Evolutionary conservation across 2,113 vertebrate genomes (phyloP).

Genomic region (Carassius carassius): DNA sequence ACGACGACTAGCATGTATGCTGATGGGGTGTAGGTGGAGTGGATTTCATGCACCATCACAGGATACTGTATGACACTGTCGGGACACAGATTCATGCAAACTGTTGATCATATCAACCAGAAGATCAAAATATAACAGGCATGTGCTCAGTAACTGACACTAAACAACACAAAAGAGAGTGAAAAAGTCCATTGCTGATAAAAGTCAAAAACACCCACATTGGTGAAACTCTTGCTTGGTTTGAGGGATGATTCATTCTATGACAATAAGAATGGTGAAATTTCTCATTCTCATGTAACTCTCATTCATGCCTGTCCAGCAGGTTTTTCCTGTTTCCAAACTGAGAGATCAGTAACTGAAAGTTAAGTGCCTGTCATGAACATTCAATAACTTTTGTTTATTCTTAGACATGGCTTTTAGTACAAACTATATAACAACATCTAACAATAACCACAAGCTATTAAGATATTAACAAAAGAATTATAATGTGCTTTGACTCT

Average conservation of each 20-base stretch:
- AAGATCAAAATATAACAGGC: background rate
- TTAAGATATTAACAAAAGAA: background rate
- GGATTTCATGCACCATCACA: conserved; percentile 43
- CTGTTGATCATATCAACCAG: background rate
- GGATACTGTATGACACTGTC: conserved; percentile 48
- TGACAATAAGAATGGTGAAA: background rate
- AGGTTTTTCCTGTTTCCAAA: conserved; percentile 46
- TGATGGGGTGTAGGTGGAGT: conserved; percentile 34
- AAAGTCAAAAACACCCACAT: background rate
- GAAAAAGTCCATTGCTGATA: no score
- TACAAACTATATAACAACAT: background rate
- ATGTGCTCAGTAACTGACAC: background rate
- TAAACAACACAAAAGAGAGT: background rate
- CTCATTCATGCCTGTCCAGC: conserved; percentile 16
- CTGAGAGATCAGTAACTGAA: background rate
- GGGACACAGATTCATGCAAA: background rate
- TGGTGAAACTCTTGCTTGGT: background rate
- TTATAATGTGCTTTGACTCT: background rate
- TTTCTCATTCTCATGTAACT: background rate
- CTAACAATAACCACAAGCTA: background rate
- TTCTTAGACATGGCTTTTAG: background rate
- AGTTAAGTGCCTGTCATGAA: background rate
- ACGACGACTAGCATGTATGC: conserved; percentile 51
- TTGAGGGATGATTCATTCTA: background rate
- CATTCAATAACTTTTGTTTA: background rate